Conservation (phyloP, 2,888 invertebrate species). For the Nemotelus nigrinus region DNA sequence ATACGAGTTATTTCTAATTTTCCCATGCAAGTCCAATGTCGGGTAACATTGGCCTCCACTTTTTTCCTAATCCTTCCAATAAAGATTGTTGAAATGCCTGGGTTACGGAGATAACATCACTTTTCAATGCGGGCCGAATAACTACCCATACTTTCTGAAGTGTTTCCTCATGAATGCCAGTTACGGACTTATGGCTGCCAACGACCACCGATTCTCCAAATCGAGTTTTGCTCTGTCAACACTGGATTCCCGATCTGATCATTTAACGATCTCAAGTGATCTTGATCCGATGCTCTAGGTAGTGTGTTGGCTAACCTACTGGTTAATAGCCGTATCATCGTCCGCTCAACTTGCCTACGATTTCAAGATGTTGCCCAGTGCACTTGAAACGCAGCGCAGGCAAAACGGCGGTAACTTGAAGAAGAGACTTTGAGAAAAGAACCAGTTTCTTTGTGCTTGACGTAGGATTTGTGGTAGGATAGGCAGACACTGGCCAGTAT, state of each 20-base stretch:
- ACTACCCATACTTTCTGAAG: not conserved
- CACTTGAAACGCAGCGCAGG: too few species aligned
- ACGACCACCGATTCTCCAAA: not conserved
- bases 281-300: slow-evolving; percentile 23
- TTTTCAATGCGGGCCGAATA: not conserved
- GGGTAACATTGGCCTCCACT: too few species aligned
- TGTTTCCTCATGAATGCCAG: not conserved
- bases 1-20: too few species aligned
- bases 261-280: slow-evolving; percentile 32
- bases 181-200: not conserved
- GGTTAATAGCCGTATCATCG: slow-evolving; percentile 40
- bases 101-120: too few species aligned
- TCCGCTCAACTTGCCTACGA: slow-evolving; percentile 27
- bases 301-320: slow-evolving; percentile 26
- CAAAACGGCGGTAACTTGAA: not conserved
- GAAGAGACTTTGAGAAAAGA: not conserved
- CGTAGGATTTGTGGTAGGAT: not conserved
- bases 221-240: not conserved
- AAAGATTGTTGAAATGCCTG: too few species aligned
- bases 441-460: not conserved
- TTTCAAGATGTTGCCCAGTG: not conserved
- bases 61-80: too few species aligned
- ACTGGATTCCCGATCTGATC: slow-evolving; percentile 8
- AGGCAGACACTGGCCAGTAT: not conserved
- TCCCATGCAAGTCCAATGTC: too few species aligned